Conservation (phyloP, 2,888 invertebrate species). For the Plebejus anna region DNA sequence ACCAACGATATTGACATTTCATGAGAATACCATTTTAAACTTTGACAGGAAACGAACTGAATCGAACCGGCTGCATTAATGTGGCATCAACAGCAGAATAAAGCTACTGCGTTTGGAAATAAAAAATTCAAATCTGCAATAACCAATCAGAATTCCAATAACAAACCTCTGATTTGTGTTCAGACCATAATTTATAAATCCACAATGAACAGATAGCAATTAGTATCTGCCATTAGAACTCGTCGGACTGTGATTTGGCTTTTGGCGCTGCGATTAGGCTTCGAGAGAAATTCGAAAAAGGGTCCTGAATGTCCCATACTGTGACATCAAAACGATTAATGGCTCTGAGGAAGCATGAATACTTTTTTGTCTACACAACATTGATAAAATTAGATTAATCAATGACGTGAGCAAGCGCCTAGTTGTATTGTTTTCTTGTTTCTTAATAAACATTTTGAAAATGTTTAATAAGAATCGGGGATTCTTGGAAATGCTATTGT, state of each 20-base stretch:
- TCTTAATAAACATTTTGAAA: no score
- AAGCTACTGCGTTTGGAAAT: background rate
- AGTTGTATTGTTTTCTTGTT: no score
- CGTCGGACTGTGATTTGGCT: slow-evolving; percentile 50
- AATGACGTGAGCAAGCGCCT: background rate
- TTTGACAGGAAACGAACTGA: no score
- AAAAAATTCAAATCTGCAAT: background rate
- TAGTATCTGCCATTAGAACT: slow-evolving; percentile 55
- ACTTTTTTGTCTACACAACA: slow-evolving; percentile 50
- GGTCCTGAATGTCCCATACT: slow-evolving; percentile 78
- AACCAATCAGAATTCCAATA: slow-evolving; percentile 39
- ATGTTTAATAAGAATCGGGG: no score
- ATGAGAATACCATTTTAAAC: no score
- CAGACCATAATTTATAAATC: slow-evolving; percentile 34
- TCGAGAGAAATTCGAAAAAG: slow-evolving; percentile 61
- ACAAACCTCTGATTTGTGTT: slow-evolving; percentile 39
- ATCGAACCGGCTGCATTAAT: background rate
- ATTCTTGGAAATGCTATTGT: no score
- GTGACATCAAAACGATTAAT: slow-evolving; percentile 78
- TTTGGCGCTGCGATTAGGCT: slow-evolving; percentile 64
- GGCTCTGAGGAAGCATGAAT: slow-evolving; percentile 64
- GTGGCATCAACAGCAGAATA: background rate
- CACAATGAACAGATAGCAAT: slow-evolving; percentile 48
- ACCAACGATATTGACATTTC: no score
- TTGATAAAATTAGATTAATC: background rate